Evolutionary conservation across 2,797 vertebrate genomes (phyloP).

Genomic region (Sphaeramia orbicularis): DNA sequence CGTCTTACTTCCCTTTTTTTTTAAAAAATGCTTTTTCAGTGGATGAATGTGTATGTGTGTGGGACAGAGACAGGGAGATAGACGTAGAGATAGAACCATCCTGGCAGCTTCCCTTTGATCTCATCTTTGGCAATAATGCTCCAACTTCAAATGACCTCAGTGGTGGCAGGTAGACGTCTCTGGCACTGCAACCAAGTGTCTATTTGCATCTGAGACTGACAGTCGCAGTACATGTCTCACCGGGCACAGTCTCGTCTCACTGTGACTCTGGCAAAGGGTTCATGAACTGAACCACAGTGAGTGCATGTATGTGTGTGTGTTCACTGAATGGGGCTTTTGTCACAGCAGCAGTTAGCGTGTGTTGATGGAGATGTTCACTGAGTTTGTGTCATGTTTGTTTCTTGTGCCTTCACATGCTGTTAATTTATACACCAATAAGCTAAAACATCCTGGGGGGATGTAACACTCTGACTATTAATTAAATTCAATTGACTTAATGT

Average conservation of each 20-base stretch:
- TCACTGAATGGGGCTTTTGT: constrained; percentile 16
- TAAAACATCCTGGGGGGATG: constrained; percentile 24
- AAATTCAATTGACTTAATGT: constrained; percentile 23
- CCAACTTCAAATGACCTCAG: constrained; percentile 77
- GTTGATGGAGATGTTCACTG: constrained; percentile 36
- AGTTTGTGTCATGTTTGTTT: constrained; percentile 39
- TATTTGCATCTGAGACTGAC: constrained; percentile 65
- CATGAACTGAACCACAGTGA: constrained; percentile 32
- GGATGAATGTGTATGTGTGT: constrained; percentile 12
- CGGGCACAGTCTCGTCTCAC: constrained; percentile 45
- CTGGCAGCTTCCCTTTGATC: constrained; percentile 72
- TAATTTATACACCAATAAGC: constrained; percentile 39
- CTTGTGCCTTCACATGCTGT: constrained; percentile 25
- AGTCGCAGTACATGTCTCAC: constrained; percentile 30
- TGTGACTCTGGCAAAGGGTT: constrained; percentile 31
- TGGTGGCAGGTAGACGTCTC: constrained; percentile 69
- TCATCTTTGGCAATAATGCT: constrained; percentile 69
- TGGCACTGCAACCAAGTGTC: constrained; percentile 40
- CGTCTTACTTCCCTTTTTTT: constrained; percentile 4
- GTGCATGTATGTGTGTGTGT: neutral
- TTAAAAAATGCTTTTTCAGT: constrained; percentile 33
- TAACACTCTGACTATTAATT: constrained; percentile 40
- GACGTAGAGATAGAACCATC: constrained; percentile 44
- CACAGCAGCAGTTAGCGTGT: neutral
- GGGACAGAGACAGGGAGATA: constrained; percentile 15